phyloP scores from a whole-genome alignment of 1,140 invertebrate genomes.

The Lethrus apterus region DNA sequence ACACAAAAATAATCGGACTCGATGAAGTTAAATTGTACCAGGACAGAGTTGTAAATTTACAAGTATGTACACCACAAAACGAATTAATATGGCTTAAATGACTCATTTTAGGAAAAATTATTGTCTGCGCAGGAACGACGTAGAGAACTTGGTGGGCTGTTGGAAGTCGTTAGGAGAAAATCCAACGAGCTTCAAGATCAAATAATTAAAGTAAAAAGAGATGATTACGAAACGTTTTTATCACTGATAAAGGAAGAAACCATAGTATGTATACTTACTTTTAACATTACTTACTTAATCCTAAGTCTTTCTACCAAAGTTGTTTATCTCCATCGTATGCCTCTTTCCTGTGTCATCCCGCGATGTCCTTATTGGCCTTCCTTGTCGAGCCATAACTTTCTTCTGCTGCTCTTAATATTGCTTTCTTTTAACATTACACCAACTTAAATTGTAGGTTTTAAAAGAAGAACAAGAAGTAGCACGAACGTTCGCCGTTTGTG shows the following conservation, averaged over 20 bases:
- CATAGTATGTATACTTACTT: conserved; percentile 19
- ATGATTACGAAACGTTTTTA: conserved; percentile 32
- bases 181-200: conserved; percentile 36
- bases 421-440: too few species aligned
- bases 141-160: conserved; percentile 27
- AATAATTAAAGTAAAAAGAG: conserved; percentile 35
- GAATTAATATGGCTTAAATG: neutral
- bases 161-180: conserved; percentile 30
- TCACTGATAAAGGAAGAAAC: conserved; percentile 37
- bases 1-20: conserved; percentile 42
- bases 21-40: conserved; percentile 44
- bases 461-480: conserved; percentile 29
- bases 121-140: conserved; percentile 34
- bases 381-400: too few species aligned
- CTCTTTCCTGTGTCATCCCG: too few species aligned
- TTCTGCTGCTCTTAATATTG: too few species aligned
- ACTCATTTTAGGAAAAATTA: conserved; percentile 28
- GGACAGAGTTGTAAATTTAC: conserved; percentile 41
- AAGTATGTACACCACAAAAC: conserved; percentile 23
- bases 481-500: conserved; percentile 34
- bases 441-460: conserved; percentile 23
- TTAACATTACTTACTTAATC: too few species aligned
- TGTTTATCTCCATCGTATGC: too few species aligned
- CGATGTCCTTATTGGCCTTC: too few species aligned
- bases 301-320: too few species aligned